These are phyloP conservation scores for Myoxocephalus aenaeus DNA, from an alignment of 2,797 vertebrate species.

Conservation along the genomic window DNA sequence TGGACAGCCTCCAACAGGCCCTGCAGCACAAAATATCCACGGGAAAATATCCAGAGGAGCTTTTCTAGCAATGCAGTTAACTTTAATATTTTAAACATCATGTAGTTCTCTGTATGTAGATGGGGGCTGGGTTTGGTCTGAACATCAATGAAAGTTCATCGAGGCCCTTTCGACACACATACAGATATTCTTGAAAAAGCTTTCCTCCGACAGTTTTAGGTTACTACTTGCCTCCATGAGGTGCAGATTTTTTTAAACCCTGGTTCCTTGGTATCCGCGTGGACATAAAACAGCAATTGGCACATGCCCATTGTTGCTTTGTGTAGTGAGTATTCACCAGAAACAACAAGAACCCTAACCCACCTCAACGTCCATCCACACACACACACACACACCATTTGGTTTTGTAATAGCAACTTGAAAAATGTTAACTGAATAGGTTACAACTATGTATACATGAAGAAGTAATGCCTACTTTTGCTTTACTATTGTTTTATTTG, in stretches of 20 bases:
- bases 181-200: not conserved
- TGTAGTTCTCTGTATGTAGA: not conserved
- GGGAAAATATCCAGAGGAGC: constrained; percentile 21
- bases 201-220: too few relatives aligned
- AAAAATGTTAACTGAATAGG: too few relatives aligned
- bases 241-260: not conserved
- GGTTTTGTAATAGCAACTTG: too few relatives aligned
- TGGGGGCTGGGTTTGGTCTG: not conserved
- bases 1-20: constrained; percentile 38
- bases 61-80: not conserved
- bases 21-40: constrained; percentile 24
- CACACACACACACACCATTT: too few relatives aligned
- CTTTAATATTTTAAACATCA: not conserved
- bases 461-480: not conserved
- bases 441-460: not conserved
- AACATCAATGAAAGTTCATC: not conserved
- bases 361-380: not conserved
- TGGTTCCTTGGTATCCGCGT: not conserved
- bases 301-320: not conserved
- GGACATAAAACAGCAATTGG: not conserved
- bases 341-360: not conserved
- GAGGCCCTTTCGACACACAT: not conserved
- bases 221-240: too few relatives aligned
- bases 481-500: not conserved
- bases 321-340: not conserved